phyloP scores from a whole-genome alignment of 2,888 invertebrate genomes.

The Cantharis rufa region DNA sequence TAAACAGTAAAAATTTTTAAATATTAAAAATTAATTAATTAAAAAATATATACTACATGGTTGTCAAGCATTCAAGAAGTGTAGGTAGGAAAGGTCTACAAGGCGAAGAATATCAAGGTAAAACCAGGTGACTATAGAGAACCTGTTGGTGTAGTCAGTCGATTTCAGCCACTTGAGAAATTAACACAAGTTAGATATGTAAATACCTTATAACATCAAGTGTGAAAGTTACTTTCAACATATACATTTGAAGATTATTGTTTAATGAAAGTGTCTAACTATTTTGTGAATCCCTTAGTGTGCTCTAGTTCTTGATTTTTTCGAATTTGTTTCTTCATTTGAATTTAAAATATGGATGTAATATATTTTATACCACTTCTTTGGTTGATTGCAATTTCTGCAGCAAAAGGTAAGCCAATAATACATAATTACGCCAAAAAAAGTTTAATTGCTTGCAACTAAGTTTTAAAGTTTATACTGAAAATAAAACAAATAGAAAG shows the following conservation, averaged over 20 bases:
- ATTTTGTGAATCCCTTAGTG: neutral
- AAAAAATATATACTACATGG: constrained; percentile 3
- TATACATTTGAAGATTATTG: neutral
- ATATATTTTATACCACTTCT: constrained; percentile 1
- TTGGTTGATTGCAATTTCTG: constrained; percentile 16
- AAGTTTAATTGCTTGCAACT: neutral
- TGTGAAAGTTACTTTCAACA: constrained; percentile 18
- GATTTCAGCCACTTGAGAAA: constrained; percentile 31
- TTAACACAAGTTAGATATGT: constrained; percentile 19
- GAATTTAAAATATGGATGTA: neutral
- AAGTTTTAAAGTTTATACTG: neutral
- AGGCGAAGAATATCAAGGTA: constrained; percentile 36
- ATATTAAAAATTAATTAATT: neutral
- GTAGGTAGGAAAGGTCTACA: constrained; percentile 35
- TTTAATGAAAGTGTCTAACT: neutral
- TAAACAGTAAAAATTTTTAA: neutral
- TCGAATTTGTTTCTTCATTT: neutral
- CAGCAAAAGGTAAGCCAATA: constrained; percentile 22
- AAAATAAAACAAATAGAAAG: neutral
- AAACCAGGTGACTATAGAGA: constrained; percentile 39
- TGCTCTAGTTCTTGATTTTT: neutral
- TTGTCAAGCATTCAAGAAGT: constrained; percentile 20
- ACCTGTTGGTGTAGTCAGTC: constrained; percentile 34
- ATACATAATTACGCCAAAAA: neutral
- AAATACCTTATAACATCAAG: constrained; percentile 10